A percentile compares a stretch with the other conserved stretches of the same genome.
Conservation (phyloP, 92 coral and sea anemone species). For the Metridium senile region DNA sequence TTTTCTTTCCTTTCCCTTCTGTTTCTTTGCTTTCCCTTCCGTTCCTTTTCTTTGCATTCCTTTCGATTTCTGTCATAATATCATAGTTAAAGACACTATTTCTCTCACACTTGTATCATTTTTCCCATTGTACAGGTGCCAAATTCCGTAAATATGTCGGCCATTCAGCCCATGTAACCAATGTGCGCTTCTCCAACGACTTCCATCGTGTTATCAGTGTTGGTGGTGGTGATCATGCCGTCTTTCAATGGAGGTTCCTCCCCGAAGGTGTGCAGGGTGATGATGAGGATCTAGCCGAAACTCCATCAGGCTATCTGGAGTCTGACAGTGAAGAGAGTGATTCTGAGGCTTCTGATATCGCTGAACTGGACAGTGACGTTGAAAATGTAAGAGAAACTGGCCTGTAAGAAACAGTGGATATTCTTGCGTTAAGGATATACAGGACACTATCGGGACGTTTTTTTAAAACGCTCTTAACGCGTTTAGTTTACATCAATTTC, state of each 20-base stretch:
- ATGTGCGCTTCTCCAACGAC: conserved; percentile 94
- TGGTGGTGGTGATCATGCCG: conserved; percentile 98
- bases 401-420: not conserved
- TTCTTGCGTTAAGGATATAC: too few relatives aligned
- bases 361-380: conserved; percentile 92
- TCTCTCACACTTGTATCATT: too few relatives aligned
- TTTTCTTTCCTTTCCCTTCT: not conserved
- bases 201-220: conserved; percentile 83
- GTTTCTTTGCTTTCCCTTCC: not conserved
- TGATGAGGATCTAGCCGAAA: conserved; percentile 73
- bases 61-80: too few relatives aligned
- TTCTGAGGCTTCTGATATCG: conserved; percentile 93
- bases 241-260: conserved; percentile 97
- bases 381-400: conserved; percentile 81
- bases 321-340: conserved; percentile 96
- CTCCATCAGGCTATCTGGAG: conserved; percentile 86
- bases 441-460: too few relatives aligned
- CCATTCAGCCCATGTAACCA: conserved; percentile 98
- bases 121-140: conserved; percentile 88
- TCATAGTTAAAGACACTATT: too few relatives aligned
- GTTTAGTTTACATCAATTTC: too few relatives aligned
- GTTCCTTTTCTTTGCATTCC: not conserved
- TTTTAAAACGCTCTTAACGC: too few relatives aligned
- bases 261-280: conserved; percentile 89
- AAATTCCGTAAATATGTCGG: conserved; percentile 98